A percentile compares a stretch with the other conserved stretches of the same genome.
Conservation (phyloP, 1,140 invertebrate species). For the Drosophila nannoptera region DNA sequence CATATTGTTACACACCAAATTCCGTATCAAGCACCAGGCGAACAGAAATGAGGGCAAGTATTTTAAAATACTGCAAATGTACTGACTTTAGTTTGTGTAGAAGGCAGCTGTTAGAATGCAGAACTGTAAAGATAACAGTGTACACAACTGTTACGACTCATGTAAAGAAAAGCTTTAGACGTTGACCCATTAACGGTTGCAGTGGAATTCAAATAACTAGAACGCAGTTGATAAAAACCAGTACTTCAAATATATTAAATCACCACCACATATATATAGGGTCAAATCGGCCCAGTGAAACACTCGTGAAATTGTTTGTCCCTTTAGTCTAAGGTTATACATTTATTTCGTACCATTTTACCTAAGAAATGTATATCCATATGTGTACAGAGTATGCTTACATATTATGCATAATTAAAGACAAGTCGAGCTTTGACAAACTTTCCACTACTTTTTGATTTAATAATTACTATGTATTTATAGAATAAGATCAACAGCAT, state of each 20-base stretch:
- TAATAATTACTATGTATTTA: conserved; percentile 9
- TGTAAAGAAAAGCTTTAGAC: neutral
- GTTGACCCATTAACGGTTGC: neutral
- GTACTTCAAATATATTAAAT: no score
- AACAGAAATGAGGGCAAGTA: neutral
- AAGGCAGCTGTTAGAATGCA: neutral
- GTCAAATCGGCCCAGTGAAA: neutral
- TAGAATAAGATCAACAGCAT: conserved; percentile 51
- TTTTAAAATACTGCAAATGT: neutral
- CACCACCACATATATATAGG: neutral
- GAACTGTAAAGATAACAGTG: no score
- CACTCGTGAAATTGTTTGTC: conserved; percentile 34
- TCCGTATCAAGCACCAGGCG: neutral
- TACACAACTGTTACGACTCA: neutral
- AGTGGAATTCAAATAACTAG: neutral
- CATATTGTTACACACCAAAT: no score
- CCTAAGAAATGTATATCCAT: conserved; percentile 53
- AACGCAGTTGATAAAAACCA: neutral
- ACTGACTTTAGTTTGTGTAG: neutral
- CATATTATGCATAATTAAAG: conserved; percentile 50
- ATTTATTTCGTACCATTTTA: conserved; percentile 66
- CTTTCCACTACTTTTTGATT: conserved; percentile 35
- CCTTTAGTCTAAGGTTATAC: conserved; percentile 60
- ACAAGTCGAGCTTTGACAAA: conserved; percentile 35
- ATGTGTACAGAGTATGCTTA: conserved; percentile 45